Evolutionary conservation across 1,140 invertebrate species (phyloP).

Genomic region (Ceratosolen fusciceps): DNA sequence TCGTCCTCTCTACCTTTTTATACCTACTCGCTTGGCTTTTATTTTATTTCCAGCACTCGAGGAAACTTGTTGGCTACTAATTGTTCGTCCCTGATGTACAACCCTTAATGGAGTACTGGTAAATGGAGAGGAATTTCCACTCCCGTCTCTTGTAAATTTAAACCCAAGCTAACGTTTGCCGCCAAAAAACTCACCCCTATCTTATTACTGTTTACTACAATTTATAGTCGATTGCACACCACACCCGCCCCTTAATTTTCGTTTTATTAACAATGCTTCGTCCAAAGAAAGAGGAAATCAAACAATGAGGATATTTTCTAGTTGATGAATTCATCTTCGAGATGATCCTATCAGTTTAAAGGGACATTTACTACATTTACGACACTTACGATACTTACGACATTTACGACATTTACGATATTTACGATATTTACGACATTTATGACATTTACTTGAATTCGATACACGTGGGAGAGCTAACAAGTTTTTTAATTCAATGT

Average conservation of each 20-base stretch:
- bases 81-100: constrained; percentile 12
- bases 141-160: constrained; percentile 1
- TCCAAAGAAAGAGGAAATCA: no score
- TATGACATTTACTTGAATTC: background rate
- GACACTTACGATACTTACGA: no score
- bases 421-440: no score
- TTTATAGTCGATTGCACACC: background rate
- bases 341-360: no score
- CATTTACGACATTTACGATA: no score
- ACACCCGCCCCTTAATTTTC: no score
- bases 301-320: no score
- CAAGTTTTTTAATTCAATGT: background rate
- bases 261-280: no score
- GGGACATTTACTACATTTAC: no score
- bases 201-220: constrained; percentile 9
- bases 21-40: background rate
- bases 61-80: constrained; percentile 22
- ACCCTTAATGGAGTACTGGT: background rate
- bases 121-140: background rate
- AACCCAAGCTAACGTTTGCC: background rate
- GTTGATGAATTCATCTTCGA: no score
- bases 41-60: constrained; percentile 22
- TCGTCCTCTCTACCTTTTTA: background rate
- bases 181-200: background rate
- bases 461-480: background rate